Percentiles rank a stretch among this genome's conserved stretches.
Evolutionary conservation across 2,888 invertebrate genomes (phyloP).

Genomic region (Lumbricus terrestris): DNA sequence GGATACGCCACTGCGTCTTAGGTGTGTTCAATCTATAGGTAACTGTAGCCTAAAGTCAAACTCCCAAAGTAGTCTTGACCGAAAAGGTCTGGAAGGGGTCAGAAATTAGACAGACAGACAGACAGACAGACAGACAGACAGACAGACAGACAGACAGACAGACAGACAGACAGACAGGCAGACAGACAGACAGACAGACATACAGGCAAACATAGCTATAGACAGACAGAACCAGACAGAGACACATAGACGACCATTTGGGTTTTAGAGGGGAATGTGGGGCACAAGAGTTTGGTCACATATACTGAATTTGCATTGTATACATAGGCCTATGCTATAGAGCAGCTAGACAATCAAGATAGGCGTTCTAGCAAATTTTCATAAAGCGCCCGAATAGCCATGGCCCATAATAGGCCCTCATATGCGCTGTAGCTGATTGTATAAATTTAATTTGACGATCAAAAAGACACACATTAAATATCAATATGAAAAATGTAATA

Average conservation of each 20-base stretch:
- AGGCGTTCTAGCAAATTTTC: neutral
- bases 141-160: conserved; percentile 18
- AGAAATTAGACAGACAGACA: conserved; percentile 14
- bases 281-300: no score
- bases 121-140: conserved; percentile 12
- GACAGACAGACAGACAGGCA: neutral
- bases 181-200: neutral
- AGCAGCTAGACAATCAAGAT: no score
- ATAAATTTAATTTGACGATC: neutral
- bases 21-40: no score
- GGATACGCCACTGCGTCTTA: no score
- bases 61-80: no score
- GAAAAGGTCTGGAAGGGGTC: neutral
- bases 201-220: no score
- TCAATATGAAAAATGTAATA: neutral
- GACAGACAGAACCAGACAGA: neutral
- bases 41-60: no score
- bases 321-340: no score
- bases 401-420: neutral
- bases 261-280: no score
- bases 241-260: neutral
- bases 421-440: neutral
- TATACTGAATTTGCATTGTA: no score
- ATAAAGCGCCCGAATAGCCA: neutral
- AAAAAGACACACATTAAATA: neutral